Evolutionary conservation across 1,140 invertebrate genomes (phyloP), one percentile per base, ranked within the genome.

Genomic region (Holcopasites calliopsidis): DNA sequence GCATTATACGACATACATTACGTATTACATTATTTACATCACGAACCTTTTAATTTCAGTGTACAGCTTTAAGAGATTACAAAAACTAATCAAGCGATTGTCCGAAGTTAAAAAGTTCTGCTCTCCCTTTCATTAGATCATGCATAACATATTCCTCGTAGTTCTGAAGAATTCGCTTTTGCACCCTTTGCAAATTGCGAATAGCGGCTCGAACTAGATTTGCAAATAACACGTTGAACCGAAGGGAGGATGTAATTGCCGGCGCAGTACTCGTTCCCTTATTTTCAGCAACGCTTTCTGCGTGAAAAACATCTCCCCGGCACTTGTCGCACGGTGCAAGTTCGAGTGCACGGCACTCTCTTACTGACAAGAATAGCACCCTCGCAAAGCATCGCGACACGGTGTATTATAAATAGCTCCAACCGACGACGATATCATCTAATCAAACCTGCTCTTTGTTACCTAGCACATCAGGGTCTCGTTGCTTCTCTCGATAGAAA

Each of bases 351-450:
- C 42, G 54, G 69, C 76, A 70, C 70, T 60, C 68, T 65, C 74
- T 77, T 42, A 52, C 70, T 23, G 81, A 83, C 81, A 23, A 83
- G 79, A 83, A 83, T 83, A 83, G 70, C 76, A 74, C 75, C 80
- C 80, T 82, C 44, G 75, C 80, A 50, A 69, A 65, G 47, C 75
- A 69, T 69, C 66, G 75, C 60, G 80, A 83, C 44, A 57, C 54
- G 42, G 57, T 38, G 21, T 42, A 78, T 81, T 71, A 78, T 83
- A 82, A 83, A 82, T 82, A 82, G 80, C 66, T 62, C n/a, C 55
- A 42, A 81, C 74, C 62, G 42, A 35, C 33, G 64, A 74, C 65
- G 79, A 81, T 80, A 76, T 82, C 74, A 23, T 64, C 52, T 50
- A 23, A 66, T 69, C 75, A 47, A 68, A 74, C 57, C 28, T 72